A percentile compares a stretch with the other conserved stretches of the same genome.
Evolutionary conservation across 1,140 invertebrate species (phyloP).

Genomic region (Caenorhabditis inopinata): DNA sequence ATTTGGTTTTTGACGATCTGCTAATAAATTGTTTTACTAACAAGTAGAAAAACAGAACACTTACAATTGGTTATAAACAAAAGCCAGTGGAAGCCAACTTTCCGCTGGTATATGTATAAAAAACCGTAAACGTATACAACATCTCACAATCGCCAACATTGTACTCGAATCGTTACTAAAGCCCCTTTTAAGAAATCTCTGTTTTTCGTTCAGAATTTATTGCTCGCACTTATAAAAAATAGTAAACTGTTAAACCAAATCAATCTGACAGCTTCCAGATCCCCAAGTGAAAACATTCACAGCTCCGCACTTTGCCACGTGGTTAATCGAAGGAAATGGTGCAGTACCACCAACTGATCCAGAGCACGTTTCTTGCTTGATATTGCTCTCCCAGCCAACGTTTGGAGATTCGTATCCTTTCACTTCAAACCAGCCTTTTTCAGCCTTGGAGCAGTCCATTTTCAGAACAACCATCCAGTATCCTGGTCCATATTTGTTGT

Average conservation of each 20-base stretch:
- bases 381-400: slow-evolving; percentile 63
- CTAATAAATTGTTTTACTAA: too few relatives aligned
- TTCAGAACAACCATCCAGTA: slow-evolving; percentile 70
- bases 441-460: slow-evolving; percentile 69
- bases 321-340: slow-evolving; percentile 63
- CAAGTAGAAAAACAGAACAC: too few relatives aligned
- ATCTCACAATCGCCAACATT: too few relatives aligned
- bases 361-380: slow-evolving; percentile 54
- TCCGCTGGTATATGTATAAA: too few relatives aligned
- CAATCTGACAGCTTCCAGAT: slow-evolving; percentile 62
- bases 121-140: too few relatives aligned
- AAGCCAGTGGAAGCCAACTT: too few relatives aligned
- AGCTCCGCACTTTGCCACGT: slow-evolving; percentile 68
- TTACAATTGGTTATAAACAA: too few relatives aligned
- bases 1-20: too few relatives aligned
- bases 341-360: slow-evolving; percentile 62
- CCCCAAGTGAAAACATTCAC: slow-evolving; percentile 68
- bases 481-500: slow-evolving; percentile 67
- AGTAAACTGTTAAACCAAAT: slow-evolving; percentile 45
- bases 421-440: slow-evolving; percentile 69
- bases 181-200: too few relatives aligned
- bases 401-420: slow-evolving; percentile 64
- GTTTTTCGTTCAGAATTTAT: too few relatives aligned
- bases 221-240: too few relatives aligned
- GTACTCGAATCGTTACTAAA: too few relatives aligned